Conservation (phyloP, 2,888 invertebrate species). For the Physocephala rufipes region DNA sequence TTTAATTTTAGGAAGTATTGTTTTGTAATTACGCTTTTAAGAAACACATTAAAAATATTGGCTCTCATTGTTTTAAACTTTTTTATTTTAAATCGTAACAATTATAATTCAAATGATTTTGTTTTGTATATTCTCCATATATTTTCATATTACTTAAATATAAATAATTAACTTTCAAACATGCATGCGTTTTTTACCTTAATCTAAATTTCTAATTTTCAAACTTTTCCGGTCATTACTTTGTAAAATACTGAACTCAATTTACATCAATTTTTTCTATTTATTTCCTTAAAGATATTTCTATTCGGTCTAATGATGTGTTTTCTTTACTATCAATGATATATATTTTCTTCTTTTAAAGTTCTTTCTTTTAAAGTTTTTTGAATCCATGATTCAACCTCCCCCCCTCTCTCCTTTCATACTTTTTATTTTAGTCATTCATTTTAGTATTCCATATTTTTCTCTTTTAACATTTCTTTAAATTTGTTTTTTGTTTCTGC, state of each 20-base stretch:
- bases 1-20: slow-evolving; percentile 61
- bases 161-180: too few relatives aligned
- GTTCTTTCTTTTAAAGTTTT: slow-evolving; percentile 6
- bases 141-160: neutral
- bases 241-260: neutral
- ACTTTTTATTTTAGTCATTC: too few relatives aligned
- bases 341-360: neutral
- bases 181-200: too few relatives aligned
- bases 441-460: too few relatives aligned
- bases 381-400: too few relatives aligned
- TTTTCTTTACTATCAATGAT: slow-evolving; percentile 2
- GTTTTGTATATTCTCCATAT: neutral
- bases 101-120: neutral
- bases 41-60: too few relatives aligned
- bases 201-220: slow-evolving; percentile 18
- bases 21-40: too few relatives aligned
- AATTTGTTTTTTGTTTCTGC: too few relatives aligned
- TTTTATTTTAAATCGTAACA: too few relatives aligned
- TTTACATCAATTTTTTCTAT: slow-evolving; percentile 31
- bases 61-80: too few relatives aligned
- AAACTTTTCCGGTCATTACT: too few relatives aligned
- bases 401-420: slow-evolving; percentile 16
- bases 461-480: too few relatives aligned
- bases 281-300: slow-evolving; percentile 23
- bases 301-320: neutral